Conservation (phyloP, 2,113 vertebrate species). For the Melospiza georgiana region DNA sequence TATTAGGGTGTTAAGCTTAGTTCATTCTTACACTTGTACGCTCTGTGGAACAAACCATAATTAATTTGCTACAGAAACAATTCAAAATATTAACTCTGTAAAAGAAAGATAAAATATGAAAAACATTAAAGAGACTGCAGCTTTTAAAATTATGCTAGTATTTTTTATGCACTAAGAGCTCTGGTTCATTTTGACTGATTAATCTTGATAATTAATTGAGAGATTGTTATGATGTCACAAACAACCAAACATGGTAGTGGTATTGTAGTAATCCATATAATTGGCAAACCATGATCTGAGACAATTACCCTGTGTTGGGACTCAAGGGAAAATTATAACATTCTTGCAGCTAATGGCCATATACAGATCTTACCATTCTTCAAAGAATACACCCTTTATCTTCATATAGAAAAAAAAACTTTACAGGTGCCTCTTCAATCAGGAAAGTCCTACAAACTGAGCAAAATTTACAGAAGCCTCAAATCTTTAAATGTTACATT, state of each 20-base stretch:
- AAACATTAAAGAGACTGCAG: neutral
- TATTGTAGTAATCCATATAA: neutral
- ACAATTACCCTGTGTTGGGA: neutral
- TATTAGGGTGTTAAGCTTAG: neutral
- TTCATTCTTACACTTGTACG: neutral
- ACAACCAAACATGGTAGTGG: neutral
- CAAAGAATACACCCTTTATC: neutral
- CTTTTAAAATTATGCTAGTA: neutral
- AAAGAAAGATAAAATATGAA: neutral
- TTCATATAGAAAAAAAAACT: neutral
- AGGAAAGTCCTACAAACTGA: neutral
- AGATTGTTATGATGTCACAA: neutral
- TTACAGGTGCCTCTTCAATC: neutral
- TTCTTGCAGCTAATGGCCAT: neutral
- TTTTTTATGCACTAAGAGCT: neutral
- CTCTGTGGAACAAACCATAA: neutral
- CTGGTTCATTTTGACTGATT: neutral
- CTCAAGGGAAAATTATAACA: neutral
- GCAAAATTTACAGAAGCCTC: neutral
- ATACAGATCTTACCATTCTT: neutral
- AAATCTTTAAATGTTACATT: neutral
- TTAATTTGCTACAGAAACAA: neutral
- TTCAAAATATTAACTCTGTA: neutral
- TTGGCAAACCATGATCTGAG: neutral
- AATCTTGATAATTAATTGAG: neutral